Conservation (phyloP, 2,797 vertebrate genomes). For the Enteromius argenteus region DNA sequence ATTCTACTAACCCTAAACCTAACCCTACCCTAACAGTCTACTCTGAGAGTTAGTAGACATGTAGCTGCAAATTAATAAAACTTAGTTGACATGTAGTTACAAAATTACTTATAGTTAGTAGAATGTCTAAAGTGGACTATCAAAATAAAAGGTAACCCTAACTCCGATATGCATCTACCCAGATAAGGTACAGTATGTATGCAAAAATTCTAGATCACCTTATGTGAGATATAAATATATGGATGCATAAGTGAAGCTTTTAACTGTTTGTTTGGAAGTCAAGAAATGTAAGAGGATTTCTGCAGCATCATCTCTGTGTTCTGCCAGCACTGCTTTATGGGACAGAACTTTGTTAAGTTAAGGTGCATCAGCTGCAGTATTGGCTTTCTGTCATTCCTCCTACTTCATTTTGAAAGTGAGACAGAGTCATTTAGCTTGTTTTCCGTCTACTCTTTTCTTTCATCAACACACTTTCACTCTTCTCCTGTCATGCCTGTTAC, state of each 20-base stretch:
- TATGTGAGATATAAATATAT: not conserved
- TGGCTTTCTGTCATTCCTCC: constrained; percentile 45
- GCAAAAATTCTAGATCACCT: not conserved
- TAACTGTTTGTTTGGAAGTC: not conserved
- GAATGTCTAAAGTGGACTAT: too few relatives aligned
- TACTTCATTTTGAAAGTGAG: constrained; percentile 43
- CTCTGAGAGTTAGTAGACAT: too few relatives aligned
- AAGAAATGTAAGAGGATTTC: not conserved
- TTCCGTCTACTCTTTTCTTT: constrained; percentile 43
- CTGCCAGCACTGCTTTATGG: not conserved
- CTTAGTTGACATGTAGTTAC: too few relatives aligned
- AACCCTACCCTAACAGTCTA: too few relatives aligned
- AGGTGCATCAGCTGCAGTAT: constrained; percentile 26
- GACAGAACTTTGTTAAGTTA: constrained; percentile 21
- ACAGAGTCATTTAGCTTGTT: constrained; percentile 39
- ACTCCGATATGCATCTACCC: not conserved
- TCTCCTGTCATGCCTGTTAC: constrained; percentile 9
- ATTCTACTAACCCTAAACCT: too few relatives aligned
- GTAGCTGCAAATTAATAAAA: too few relatives aligned
- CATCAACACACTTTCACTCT: not conserved
- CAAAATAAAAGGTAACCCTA: too few relatives aligned
- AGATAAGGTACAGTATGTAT: too few relatives aligned
- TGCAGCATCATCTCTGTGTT: not conserved
- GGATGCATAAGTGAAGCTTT: not conserved
- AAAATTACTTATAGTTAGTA: too few relatives aligned